A percentile compares a stretch with the other conserved stretches of the same genome.
Evolutionary conservation across 2,797 vertebrate genomes (phyloP).

Genomic region (Glossophaga mutica): DNA sequence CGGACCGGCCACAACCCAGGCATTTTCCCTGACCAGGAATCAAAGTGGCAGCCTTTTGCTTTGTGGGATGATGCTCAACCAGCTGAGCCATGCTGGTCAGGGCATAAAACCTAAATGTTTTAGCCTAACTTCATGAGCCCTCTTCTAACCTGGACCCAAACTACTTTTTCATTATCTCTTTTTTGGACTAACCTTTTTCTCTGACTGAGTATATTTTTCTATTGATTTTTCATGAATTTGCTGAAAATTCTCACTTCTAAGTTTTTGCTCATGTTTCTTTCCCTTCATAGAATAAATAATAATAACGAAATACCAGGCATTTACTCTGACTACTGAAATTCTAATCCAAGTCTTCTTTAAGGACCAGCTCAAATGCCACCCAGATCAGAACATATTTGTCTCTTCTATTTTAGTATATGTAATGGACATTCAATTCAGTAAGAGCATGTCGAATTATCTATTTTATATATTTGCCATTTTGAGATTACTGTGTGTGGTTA

Average conservation of each 20-base stretch:
- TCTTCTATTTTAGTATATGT: not conserved
- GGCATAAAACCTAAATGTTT: not conserved
- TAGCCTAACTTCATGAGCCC: not conserved
- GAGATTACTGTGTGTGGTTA: not conserved
- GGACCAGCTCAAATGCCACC: not conserved
- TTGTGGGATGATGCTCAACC: not conserved
- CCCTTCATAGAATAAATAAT: not conserved
- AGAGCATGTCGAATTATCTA: not conserved
- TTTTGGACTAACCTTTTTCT: not conserved
- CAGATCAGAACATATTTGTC: not conserved
- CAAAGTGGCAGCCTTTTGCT: not conserved
- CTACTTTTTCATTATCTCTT: conserved; percentile 2
- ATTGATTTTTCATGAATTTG: conserved; percentile 28
- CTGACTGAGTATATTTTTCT: not conserved
- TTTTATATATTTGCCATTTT: not conserved
- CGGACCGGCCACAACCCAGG: not conserved
- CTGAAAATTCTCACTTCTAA: not conserved
- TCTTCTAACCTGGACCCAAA: not conserved
- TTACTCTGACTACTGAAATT: not conserved
- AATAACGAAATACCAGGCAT: not conserved
- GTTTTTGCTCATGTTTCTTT: not conserved
- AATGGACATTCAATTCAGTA: not conserved
- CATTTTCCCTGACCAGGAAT: not conserved
- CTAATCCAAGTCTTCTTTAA: not conserved
- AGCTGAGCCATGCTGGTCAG: not conserved